Evolutionary conservation across 2,797 vertebrate genomes (phyloP).

Genomic region (Sebastes alutus): DNA sequence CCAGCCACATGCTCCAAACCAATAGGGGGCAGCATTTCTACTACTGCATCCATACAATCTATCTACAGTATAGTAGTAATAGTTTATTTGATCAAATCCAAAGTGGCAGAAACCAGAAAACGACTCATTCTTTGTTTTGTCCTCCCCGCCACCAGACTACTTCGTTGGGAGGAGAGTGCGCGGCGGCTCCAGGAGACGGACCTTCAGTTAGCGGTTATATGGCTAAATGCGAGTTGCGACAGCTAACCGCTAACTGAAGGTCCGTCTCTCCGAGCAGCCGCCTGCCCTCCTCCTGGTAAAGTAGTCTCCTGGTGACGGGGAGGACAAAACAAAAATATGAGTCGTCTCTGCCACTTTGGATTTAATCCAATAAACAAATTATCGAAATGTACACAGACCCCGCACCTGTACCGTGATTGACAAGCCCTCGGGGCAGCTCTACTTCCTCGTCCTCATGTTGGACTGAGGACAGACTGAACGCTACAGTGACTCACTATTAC

Average conservation of each 20-base stretch:
- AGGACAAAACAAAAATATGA: background rate
- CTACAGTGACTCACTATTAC: too few species aligned
- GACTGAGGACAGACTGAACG: too few species aligned
- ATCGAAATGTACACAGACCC: too few species aligned
- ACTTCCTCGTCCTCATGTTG: too few species aligned
- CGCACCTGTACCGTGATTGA: too few species aligned
- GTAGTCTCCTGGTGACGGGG: background rate
- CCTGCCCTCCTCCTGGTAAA: background rate
- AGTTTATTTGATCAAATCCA: background rate
- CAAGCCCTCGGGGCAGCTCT: too few species aligned
- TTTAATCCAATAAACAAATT: background rate
- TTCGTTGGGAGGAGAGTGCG: background rate
- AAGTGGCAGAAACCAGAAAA: background rate
- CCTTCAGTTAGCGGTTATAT: too few species aligned
- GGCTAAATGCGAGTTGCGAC: background rate
- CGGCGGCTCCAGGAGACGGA: too few species aligned
- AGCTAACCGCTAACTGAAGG: background rate
- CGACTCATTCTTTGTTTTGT: background rate
- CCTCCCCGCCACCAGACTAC: background rate
- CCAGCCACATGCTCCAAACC: background rate
- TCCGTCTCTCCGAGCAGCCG: rapidly evolving
- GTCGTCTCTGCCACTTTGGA: background rate
- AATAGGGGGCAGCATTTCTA: background rate
- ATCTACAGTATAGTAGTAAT: background rate
- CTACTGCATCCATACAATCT: background rate